phyloP scores from a whole-genome alignment of 2,113 vertebrate genomes.

The Seriola rivoliana region DNA sequence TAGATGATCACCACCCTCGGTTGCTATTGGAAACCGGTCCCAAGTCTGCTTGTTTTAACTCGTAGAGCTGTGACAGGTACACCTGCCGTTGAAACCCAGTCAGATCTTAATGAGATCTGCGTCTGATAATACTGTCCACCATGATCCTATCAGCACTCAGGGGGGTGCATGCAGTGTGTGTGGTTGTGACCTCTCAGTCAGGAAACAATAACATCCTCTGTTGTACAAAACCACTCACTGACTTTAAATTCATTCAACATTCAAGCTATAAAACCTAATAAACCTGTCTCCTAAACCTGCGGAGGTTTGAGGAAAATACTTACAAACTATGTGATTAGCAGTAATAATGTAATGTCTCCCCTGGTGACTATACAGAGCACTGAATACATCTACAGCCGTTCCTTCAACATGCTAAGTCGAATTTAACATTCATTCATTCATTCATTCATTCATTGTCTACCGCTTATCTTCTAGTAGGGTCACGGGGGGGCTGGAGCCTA shows the following conservation, averaged over 20 bases:
- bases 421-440: too few species aligned
- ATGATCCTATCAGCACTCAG: slow-evolving; percentile 48
- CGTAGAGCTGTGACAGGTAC: slow-evolving; percentile 20
- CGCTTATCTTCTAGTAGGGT: too few species aligned
- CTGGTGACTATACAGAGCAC: slow-evolving; percentile 16
- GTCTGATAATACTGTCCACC: slow-evolving; percentile 40
- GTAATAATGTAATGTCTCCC: slow-evolving; percentile 55
- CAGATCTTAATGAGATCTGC: slow-evolving; percentile 41
- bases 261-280: slow-evolving; percentile 33
- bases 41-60: slow-evolving; percentile 24
- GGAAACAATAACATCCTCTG: slow-evolving; percentile 25
- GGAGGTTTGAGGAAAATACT: slow-evolving; percentile 46
- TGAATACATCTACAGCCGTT: background rate
- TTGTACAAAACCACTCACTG: background rate
- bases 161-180: slow-evolving; percentile 25
- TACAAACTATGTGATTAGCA: slow-evolving; percentile 51
- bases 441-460: too few species aligned
- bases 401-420: too few species aligned
- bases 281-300: too few species aligned
- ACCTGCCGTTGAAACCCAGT: slow-evolving; percentile 24
- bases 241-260: background rate
- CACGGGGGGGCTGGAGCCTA: too few species aligned
- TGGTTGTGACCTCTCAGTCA: slow-evolving; percentile 24
- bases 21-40: slow-evolving; percentile 22
- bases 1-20: background rate